Evolutionary conservation across 2,888 invertebrate species (phyloP), one percentile per base, ranked within the genome.

Genomic region (Molorchus minor): DNA sequence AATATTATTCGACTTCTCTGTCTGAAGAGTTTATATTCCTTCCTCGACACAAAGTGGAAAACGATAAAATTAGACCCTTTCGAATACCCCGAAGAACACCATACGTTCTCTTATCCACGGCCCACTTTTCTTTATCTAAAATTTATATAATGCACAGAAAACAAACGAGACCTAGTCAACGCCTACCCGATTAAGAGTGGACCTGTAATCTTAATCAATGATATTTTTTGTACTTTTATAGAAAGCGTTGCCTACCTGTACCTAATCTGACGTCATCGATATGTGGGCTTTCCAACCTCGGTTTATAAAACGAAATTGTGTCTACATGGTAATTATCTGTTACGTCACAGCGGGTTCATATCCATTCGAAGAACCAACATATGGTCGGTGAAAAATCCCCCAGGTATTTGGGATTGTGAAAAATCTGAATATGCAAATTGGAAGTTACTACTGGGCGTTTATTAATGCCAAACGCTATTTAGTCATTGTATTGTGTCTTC

Each of bases 251-350:
- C 38, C 38, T 20, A 41, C 41, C 40, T 40, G 40, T 29, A 52
- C 38, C 7, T 17, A 16, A 2, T 25, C 29, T 54, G 57, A 61
- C 61, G 57, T 61, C 56, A 57, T 45, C 8, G 16, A 5, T 20
- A 41, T 35, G 61, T 61, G 61, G 61, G 61, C 53, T 40, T 61
- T 54, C 44, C 57, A 57, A 46, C 61, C 57, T 61, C 53, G 56
- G 19, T 45, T 58, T 45, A 45, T 52, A 58, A 52, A 58, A 38
- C 52, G 45, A 52, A 52, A 52, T 52, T 41, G 52, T 40, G 41
- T 51, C 13, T 52, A 52, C 52, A 38, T 15, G 33, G 52, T 41
- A n/a, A n/a, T n/a, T n/a, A 52, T 52, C 29, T n/a, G 36, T 52
- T 52, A 52, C 52, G 52, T 52, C 52, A 52, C 52, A 19, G 15